Percentiles rank a stretch among this genome's conserved stretches.
These are phyloP conservation scores for Eupristina koningsbergeri DNA, from an alignment of 1,140 invertebrate genomes.

Conservation along the genomic window DNA sequence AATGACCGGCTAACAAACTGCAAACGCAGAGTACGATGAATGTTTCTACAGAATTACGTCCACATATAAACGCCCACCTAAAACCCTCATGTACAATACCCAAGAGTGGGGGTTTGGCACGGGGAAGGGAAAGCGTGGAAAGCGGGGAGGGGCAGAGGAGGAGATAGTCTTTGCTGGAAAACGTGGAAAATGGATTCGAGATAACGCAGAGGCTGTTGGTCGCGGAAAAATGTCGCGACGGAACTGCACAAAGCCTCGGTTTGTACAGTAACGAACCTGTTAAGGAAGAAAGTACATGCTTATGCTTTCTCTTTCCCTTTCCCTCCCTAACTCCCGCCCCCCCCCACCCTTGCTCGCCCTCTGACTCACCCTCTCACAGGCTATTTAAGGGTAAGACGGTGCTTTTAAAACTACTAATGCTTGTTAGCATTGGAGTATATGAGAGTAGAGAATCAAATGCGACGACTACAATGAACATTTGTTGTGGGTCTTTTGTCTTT, in stretches of 20 bases:
- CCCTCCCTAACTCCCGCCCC: too few species aligned
- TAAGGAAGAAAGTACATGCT: too few species aligned
- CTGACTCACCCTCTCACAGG: neutral
- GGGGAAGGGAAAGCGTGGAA: too few species aligned
- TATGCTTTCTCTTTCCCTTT: too few species aligned
- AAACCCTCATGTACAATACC: slow-evolving; percentile 17
- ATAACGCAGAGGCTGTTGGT: neutral
- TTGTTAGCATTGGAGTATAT: neutral
- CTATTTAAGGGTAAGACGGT: neutral
- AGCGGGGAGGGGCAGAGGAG: neutral
- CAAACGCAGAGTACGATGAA: slow-evolving; percentile 58
- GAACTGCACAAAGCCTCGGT: neutral
- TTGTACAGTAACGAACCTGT: neutral
- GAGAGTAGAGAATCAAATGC: neutral
- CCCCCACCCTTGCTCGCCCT: neutral
- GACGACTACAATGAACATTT: neutral
- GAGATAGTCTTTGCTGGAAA: neutral
- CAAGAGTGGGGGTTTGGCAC: neutral
- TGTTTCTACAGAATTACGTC: slow-evolving; percentile 58
- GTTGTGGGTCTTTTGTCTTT: neutral
- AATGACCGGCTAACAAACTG: slow-evolving; percentile 61
- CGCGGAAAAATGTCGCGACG: slow-evolving; percentile 12
- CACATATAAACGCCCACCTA: slow-evolving; percentile 45
- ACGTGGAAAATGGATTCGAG: slow-evolving; percentile 22
- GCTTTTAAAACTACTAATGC: slow-evolving; percentile 27